These are phyloP conservation scores for Melanotaenia boesemani DNA, from an alignment of 2,797 vertebrate genomes.

Conservation along the genomic window DNA sequence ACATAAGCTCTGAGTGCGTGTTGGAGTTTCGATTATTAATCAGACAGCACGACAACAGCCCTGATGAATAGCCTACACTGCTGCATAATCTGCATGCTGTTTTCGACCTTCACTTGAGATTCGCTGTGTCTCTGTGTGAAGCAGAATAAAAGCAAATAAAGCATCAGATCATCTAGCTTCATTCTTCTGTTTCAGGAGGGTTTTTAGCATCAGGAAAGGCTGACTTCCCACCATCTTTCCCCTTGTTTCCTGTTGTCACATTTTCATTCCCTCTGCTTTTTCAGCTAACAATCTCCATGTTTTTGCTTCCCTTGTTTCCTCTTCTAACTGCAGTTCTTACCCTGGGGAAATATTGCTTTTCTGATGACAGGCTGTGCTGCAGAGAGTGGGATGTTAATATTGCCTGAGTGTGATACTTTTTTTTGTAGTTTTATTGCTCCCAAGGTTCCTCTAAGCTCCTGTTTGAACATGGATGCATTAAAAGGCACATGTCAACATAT, in stretches of 20 bases:
- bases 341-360: conserved; percentile 52
- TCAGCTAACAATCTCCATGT: conserved; percentile 44
- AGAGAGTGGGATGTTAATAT: conserved; percentile 39
- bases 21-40: conserved; percentile 64
- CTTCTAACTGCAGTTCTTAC: conserved; percentile 25
- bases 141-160: conserved; percentile 36
- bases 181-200: conserved; percentile 48
- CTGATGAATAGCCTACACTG: conserved; percentile 62
- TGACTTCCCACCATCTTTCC: conserved; percentile 32
- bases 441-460: conserved; percentile 7
- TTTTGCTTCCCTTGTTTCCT: conserved; percentile 27
- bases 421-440: conserved; percentile 10
- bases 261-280: conserved; percentile 42
- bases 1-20: conserved; percentile 54
- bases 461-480: conserved; percentile 23
- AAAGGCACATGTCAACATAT: conserved; percentile 7
- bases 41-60: conserved; percentile 42
- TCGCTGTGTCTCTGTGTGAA: conserved; percentile 24
- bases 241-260: conserved; percentile 48
- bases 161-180: conserved; percentile 55
- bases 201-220: conserved; percentile 54
- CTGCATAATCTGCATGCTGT: conserved; percentile 53
- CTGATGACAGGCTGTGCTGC: conserved; percentile 49
- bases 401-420: conserved; percentile 23
- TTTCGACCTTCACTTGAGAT: conserved; percentile 55